Percentiles rank a stretch among this genome's conserved stretches.
These are phyloP conservation scores for Catharus minimus DNA, from an alignment of 2,113 vertebrate species.

Conservation along the genomic window DNA sequence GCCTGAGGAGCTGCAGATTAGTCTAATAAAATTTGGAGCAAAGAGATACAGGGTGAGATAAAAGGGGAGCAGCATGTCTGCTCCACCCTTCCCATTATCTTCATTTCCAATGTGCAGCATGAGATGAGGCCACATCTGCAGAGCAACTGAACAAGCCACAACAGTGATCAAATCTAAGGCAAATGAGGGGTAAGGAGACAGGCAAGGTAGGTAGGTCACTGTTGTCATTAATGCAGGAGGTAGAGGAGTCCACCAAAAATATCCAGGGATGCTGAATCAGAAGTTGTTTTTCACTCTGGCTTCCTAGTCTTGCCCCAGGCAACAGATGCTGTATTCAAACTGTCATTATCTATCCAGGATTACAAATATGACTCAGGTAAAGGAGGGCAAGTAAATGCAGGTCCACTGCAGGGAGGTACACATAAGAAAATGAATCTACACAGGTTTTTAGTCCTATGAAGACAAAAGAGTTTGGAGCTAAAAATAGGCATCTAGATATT, in stretches of 20 bases:
- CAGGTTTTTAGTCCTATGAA: background rate
- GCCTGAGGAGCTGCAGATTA: background rate
- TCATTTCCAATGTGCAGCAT: background rate
- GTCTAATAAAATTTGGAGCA: background rate
- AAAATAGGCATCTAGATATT: background rate
- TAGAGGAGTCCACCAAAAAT: background rate
- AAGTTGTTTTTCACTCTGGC: background rate
- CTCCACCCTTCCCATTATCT: background rate
- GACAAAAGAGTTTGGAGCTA: slow-evolving; percentile 19
- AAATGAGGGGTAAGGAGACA: background rate
- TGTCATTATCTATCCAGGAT: slow-evolving; percentile 12
- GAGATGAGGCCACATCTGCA: background rate
- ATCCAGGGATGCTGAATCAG: background rate
- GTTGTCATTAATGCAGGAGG: background rate
- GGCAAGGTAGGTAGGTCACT: background rate
- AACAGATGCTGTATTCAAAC: background rate
- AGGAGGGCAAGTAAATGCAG: slow-evolving; percentile 39
- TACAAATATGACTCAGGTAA: slow-evolving; percentile 30
- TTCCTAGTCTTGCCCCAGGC: background rate
- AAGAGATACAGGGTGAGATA: background rate
- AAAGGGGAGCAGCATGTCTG: background rate
- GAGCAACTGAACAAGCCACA: background rate
- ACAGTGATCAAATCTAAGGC: background rate
- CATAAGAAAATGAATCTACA: background rate
- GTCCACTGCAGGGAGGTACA: background rate